Evolutionary conservation across 1,140 invertebrate species (phyloP).

Genomic region (Brachionus asplanchnoidis): DNA sequence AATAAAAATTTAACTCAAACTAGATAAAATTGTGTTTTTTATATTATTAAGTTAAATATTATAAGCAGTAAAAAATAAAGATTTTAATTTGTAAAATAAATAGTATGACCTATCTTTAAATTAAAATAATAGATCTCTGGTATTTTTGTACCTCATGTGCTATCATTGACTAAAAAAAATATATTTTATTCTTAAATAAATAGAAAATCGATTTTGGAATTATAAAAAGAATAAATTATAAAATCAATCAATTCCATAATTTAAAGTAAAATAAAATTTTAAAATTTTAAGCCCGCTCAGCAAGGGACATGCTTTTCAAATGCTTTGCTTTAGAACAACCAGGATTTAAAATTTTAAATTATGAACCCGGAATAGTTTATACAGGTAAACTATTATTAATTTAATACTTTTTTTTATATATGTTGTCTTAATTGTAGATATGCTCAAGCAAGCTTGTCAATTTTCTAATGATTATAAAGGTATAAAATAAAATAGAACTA

Average conservation of each 20-base stretch:
- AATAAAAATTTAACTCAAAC: too few species aligned
- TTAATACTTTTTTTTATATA: not conserved
- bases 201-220: too few species aligned
- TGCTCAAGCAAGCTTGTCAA: conserved; percentile 36
- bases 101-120: too few species aligned
- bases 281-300: conserved; percentile 59
- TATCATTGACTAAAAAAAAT: too few species aligned
- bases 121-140: too few species aligned
- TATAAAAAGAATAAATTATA: not conserved
- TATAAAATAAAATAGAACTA: not conserved
- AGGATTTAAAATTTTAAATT: conserved; percentile 74
- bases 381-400: conserved; percentile 60
- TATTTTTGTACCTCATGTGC: too few species aligned
- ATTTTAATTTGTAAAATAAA: too few species aligned
- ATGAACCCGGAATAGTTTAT: conserved; percentile 84
- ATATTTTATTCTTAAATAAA: too few species aligned
- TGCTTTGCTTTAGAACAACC: conserved; percentile 74
- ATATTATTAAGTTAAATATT: too few species aligned
- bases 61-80: too few species aligned
- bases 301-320: conserved; percentile 82
- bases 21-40: too few species aligned
- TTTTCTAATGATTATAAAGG: conserved; percentile 1
- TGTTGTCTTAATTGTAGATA: not conserved
- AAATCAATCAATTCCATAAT: not conserved
- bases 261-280: not conserved